These are phyloP conservation scores for Halichondria panicea DNA, from an alignment of 37 sponge, comb jelly and placozoan genomes.

Conservation along the genomic window DNA sequence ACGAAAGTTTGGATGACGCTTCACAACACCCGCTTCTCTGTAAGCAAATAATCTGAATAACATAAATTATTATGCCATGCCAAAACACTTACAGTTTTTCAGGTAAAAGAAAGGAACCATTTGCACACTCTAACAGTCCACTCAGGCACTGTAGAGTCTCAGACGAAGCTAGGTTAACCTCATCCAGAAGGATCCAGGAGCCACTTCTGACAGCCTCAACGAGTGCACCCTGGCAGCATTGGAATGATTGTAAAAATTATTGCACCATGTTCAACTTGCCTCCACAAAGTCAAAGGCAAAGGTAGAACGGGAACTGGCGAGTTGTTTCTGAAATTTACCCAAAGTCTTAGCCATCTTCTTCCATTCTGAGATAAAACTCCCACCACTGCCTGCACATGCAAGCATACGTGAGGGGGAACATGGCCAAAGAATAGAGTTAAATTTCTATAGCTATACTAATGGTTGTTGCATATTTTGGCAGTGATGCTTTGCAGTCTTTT, in stretches of 20 bases:
- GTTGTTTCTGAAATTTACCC: constrained; percentile 34
- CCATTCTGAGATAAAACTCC: too few relatives aligned
- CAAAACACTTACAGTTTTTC: constrained; percentile 63
- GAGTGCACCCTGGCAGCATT: constrained; percentile 75
- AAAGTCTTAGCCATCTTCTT: constrained; percentile 31
- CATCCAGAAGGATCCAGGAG: constrained; percentile 95
- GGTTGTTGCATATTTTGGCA: too few relatives aligned
- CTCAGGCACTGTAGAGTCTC: constrained; percentile 94
- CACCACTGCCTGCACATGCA: too few relatives aligned
- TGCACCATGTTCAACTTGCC: constrained; percentile 28
- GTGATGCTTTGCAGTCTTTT: too few relatives aligned
- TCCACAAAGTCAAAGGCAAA: constrained; percentile 85
- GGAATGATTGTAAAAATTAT: neutral
- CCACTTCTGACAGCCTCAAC: constrained; percentile 87
- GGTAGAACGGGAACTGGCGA: constrained; percentile 36
- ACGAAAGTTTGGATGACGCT: constrained; percentile 72
- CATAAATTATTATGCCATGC: neutral
- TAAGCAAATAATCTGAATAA: constrained; percentile 7
- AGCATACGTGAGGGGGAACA: too few relatives aligned
- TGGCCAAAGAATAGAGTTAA: too few relatives aligned
- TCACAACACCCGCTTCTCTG: constrained; percentile 74
- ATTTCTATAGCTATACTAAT: too few relatives aligned
- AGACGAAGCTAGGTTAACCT: constrained; percentile 93
- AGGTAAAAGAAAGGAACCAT: constrained; percentile 68
- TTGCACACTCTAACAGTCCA: constrained; percentile 73